These are phyloP conservation scores for Stigmatopora argus DNA, from an alignment of 2,113 vertebrate species.

Conservation along the genomic window DNA sequence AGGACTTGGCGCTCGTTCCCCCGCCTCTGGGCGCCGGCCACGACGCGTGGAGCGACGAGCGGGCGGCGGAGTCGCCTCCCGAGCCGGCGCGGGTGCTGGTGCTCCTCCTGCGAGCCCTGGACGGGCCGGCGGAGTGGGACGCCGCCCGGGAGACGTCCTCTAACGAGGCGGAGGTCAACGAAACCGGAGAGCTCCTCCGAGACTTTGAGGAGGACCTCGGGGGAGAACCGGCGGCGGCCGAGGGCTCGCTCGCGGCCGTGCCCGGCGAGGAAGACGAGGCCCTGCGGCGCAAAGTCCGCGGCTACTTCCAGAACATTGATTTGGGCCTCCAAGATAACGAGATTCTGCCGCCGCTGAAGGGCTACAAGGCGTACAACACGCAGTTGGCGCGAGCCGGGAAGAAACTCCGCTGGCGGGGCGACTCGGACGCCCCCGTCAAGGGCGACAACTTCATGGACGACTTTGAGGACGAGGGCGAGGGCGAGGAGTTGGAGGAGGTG, in stretches of 20 bases:
- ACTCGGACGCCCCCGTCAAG: constrained; percentile 42
- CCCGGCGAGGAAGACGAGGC: constrained; percentile 55
- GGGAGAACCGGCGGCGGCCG: constrained; percentile 24
- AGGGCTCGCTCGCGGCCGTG: constrained; percentile 12
- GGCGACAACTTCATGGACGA: constrained; percentile 74
- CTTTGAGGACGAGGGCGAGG: constrained; percentile 68
- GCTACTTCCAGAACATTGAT: constrained; percentile 75
- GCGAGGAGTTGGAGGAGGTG: constrained; percentile 63
- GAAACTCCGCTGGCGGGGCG: constrained; percentile 74
- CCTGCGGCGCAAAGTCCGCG: constrained; percentile 64
- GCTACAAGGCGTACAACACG: constrained; percentile 76
- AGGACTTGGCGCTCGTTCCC: constrained; percentile 50
- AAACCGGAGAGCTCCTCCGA: constrained; percentile 57
- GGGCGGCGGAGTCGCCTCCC: constrained; percentile 24
- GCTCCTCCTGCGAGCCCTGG: constrained; percentile 77
- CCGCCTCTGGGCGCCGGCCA: constrained; percentile 25
- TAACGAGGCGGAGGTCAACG: constrained; percentile 29
- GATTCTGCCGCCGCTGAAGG: constrained; percentile 75
- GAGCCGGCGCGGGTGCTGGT: constrained; percentile 73
- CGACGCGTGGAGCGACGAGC: constrained; percentile 27
- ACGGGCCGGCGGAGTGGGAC: constrained; percentile 52
- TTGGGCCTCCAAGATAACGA: constrained; percentile 75
- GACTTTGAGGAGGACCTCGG: constrained; percentile 35
- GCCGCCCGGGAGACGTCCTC: constrained; percentile 50
- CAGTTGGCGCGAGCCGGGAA: constrained; percentile 72